A percentile compares a stretch with the other conserved stretches of the same genome.
These are phyloP conservation scores for Nyctalus aviator DNA, from an alignment of 2,797 vertebrate species.

Conservation along the genomic window DNA sequence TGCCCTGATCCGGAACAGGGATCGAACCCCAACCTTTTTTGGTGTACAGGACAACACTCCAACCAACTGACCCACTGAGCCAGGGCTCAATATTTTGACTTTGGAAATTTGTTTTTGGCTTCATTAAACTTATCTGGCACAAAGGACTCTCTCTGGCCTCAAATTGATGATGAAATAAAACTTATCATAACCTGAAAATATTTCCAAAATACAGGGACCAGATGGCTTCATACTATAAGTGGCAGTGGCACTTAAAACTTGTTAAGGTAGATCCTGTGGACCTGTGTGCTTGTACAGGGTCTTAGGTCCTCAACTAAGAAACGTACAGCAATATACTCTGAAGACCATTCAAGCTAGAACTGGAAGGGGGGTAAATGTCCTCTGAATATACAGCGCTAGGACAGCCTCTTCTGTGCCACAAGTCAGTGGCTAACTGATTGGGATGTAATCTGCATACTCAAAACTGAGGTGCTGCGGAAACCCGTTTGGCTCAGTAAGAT, in stretches of 20 bases:
- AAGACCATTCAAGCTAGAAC: neutral
- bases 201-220: neutral
- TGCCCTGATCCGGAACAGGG: neutral
- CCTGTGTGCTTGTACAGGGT: neutral
- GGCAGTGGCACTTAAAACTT: neutral
- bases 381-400: neutral
- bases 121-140: neutral
- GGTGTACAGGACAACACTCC: neutral
- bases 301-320: neutral
- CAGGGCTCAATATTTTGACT: neutral
- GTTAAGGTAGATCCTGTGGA: neutral
- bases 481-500: no score
- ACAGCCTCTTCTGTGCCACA: neutral
- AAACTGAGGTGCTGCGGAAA: neutral
- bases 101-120: neutral
- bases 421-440: neutral
- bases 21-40: neutral
- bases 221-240: neutral
- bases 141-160: neutral
- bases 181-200: neutral
- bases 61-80: neutral
- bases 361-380: neutral
- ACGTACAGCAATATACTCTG: neutral
- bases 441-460: neutral
- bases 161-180: neutral